Base-by-base conservation (phyloP, 2,113 vertebrate species). In the Apaloderma vittatum region DNA sequence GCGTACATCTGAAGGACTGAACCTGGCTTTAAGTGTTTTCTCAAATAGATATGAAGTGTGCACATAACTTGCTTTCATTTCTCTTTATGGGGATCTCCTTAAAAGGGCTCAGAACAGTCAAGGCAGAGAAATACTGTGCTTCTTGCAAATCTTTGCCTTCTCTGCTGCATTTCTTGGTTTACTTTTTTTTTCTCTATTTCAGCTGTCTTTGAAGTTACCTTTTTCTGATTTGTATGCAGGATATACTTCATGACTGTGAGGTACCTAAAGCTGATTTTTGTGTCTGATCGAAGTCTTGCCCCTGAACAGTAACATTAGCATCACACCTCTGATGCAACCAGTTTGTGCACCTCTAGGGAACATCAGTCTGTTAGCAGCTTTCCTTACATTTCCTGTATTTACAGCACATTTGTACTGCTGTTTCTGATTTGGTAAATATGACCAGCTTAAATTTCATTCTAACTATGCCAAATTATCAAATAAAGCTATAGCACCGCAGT, bases 361-460 rank as follows among this genome's bases (percentile, higher is more conserved):
- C 46, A 57, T 10, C 13, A 54, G 15, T 45, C 34, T 59, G 4
- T 67, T 88, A 70, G 57, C 37, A 79, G 26, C 29, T 92, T 88
- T 85, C 40, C 36, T 68, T 66, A 12, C 7, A 24, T 86, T 46
- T 92, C 80, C 62, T 77, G 26, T 4, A 1, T 83, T 57, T 37
- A 40, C 15, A 15, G 40, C 26, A 78, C 36, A 12, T 19, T 57
- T 24, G 45, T 74, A 57, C 52, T 78, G 20, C 80, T 74, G 23
- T 52, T 77, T 82, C 81, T 90, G 43, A 37, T 90, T 93, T 88
- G 63, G 36, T 94, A 34, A 40, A 17, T 29, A 77, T 66, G 82
- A 68, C 51, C 12, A 54, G 37, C 85, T 83, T 91, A 77, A 55
- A 93, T 97, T 96, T 95, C 18, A 68, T 96, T 97, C 86, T 94